Evolutionary conservation across 2,888 invertebrate genomes (phyloP).

Genomic region (Cantharis lateralis): DNA sequence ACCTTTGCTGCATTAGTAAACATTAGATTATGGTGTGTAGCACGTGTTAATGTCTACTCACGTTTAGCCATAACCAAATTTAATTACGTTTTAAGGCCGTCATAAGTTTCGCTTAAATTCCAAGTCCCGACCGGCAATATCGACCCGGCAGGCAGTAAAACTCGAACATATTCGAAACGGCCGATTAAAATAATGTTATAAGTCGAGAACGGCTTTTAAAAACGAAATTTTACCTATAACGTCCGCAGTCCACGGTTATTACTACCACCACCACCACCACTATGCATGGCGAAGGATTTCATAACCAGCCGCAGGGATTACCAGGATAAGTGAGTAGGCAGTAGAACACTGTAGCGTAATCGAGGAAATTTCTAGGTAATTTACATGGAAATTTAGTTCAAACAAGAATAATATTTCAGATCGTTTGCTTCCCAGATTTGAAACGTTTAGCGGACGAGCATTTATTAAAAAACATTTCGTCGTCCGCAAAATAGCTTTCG

Average conservation of each 20-base stretch:
- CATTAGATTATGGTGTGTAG: background rate
- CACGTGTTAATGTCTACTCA: background rate
- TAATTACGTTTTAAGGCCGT: background rate
- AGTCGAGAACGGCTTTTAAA: background rate
- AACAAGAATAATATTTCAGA: conserved; percentile 21
- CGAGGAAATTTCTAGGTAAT: conserved; percentile 24
- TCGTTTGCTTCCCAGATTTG: background rate
- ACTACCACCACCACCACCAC: background rate
- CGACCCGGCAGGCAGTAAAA: background rate
- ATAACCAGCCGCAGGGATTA: conserved; percentile 14
- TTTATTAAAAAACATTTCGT: background rate
- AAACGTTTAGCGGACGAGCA: background rate
- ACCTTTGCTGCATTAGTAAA: background rate
- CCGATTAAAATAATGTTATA: background rate
- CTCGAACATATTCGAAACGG: background rate
- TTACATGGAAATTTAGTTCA: conserved; percentile 25
- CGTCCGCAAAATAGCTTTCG: no score
- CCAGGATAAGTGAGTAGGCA: conserved; percentile 18
- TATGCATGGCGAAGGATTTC: conserved; percentile 10
- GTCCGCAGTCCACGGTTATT: conserved; percentile 2
- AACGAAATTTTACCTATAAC: background rate
- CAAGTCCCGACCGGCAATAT: background rate
- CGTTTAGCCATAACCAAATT: background rate
- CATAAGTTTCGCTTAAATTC: background rate
- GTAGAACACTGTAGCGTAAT: conserved; percentile 20